Evolutionary conservation across 2,113 vertebrate genomes (phyloP), one percentile per base, ranked within the genome.

Genomic region (Cheilinus undulatus): DNA sequence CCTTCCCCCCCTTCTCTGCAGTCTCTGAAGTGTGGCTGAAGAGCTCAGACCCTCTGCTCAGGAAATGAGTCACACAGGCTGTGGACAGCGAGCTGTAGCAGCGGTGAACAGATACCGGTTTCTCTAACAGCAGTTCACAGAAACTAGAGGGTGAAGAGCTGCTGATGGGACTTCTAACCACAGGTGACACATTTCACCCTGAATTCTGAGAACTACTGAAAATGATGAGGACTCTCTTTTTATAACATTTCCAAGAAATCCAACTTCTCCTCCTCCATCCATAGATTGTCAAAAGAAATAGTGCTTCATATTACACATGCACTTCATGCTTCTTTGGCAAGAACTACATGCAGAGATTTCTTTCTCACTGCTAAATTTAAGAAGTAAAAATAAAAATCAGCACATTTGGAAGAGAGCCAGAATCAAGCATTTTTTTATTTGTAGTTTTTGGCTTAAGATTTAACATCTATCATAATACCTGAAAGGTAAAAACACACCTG

Each of bases 1-100:
- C 34, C 15, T 7, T n/a, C n/a, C n/a, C 8, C 0, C 48, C 54
- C 17, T 30, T 38, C 4, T 46, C 48, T 24, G 49, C 19, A 7
- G 17, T 19, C 22, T 69, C 10, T 68, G 15, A 26, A 46, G 19
- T 4, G 26, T 1, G 19, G 34, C 32, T 13, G 15, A 49, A 20
- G 27, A 1, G 14, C 14, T 24, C 32, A 23, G n/a, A 9, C n/a
- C 26, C n/a, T 66, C 3, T 52, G 40, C 12, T 58, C 1, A 68
- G 73, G 62, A 83, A 78, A 7, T 78, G 80, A 86, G 46, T 78
- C 77, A 83, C 38, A 14, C 30, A 2, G 36, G 1, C 49, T 15
- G 76, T 2, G 71, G 49, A 76, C 22, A 1, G 27, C 1, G 53
- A 75, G 62, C 46, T 74, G 69, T 3, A 7, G 51, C 32, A 45